Evolutionary conservation across 37 sponge, comb jelly and placozoan species (phyloP), one percentile per base, ranked within the genome.

Genomic region (Corticium candelabrum): DNA sequence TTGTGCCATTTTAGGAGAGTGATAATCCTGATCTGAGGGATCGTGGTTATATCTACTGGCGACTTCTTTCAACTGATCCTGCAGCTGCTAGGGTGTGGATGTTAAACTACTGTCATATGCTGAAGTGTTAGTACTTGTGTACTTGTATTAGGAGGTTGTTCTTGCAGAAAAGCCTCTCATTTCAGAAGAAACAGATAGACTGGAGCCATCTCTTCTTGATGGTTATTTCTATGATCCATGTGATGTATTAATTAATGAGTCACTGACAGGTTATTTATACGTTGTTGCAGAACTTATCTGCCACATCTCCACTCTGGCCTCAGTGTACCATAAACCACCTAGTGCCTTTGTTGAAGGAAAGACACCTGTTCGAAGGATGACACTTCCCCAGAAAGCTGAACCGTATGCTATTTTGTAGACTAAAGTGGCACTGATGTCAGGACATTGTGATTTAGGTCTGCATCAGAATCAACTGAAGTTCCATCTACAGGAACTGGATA

Each of bases 251-350:
- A 33, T 31, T 7, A 4, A 70, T 27, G 5, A 15, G 34, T 70
- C 74, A 33, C n/a, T 34, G 3, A 3, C 35, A 36, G 67, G 5
- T 67, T 69, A 2, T 1, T n/a, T n/a, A n/a, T n/a, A n/a, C n/a
- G n/a, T n/a, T 76, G 15, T 34, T 35, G 2, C 41, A 84, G 99
- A 98, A 77, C 89, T 98, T 37, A 87, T 98, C 41, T 89, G 95
- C 41, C 95, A 98, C 70, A 91, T 98, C 34, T 87, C 99, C 37
- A 92, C 95, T 27, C 84, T 98, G 74, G 93, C 99, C 41, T 95
- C 95, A 34, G 99, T 98, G 40, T 98, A 98, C 75, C 99, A 98
- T 83, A 98, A 98, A 67, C 99, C 99, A 27, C 95, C 99, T 3
- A 81, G 79, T 41, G 84, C 99, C 41, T 98, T 98, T 84, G 90